Evolutionary conservation across 2,888 invertebrate species (phyloP).

Genomic region (Mimachlamys varia): DNA sequence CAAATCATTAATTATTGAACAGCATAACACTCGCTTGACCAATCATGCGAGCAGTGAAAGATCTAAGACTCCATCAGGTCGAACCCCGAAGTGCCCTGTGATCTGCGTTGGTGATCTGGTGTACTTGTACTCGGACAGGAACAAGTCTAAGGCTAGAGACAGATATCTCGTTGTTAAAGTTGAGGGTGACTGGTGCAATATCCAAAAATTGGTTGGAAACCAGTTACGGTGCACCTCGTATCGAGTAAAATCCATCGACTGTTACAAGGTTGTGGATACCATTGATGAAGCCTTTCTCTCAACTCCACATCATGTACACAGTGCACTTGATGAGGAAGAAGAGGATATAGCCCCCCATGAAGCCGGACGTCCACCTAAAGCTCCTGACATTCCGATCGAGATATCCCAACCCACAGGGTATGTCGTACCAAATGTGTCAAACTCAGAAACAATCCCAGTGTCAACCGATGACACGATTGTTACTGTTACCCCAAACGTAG

Average conservation of each 20-base stretch:
- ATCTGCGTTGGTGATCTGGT: slow-evolving; percentile 2
- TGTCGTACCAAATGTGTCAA: too few species aligned
- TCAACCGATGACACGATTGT: too few species aligned
- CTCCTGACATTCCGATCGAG: too few species aligned
- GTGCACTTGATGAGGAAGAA: too few species aligned
- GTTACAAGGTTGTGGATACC: background rate
- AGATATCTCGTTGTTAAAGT: background rate
- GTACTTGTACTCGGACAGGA: too few species aligned
- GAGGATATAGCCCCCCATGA: too few species aligned
- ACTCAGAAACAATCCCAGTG: too few species aligned
- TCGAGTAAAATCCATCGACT: background rate
- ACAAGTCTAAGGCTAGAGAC: background rate
- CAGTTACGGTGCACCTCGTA: background rate
- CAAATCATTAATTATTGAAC: background rate
- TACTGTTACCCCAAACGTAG: too few species aligned
- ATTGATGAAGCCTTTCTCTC: too few species aligned
- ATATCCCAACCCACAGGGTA: too few species aligned
- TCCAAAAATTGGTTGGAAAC: background rate
- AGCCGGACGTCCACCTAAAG: too few species aligned
- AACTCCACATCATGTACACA: too few species aligned
- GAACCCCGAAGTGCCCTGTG: background rate
- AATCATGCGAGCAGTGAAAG: slow-evolving; percentile 28
- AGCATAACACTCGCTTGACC: background rate
- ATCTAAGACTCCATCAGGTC: slow-evolving; percentile 11
- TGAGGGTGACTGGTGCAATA: background rate